phyloP scores from a whole-genome alignment of 2,888 invertebrate genomes.

The Leptinotarsa haldemani region DNA sequence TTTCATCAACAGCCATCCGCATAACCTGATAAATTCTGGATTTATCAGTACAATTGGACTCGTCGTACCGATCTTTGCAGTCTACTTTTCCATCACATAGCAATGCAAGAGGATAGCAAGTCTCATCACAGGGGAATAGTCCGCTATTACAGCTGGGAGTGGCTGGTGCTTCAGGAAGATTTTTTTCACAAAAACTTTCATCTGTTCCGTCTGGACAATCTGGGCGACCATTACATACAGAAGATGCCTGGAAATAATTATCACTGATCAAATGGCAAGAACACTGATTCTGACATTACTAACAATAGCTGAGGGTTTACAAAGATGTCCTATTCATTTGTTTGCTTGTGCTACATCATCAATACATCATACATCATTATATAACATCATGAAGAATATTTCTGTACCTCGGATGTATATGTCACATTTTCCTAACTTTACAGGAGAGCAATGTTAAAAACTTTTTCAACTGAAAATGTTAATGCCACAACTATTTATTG shows the following conservation, averaged over 20 bases:
- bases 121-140: conserved; percentile 72
- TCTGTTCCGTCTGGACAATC: conserved; percentile 73
- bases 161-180: conserved; percentile 61
- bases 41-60: conserved; percentile 71
- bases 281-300: too few relatives aligned
- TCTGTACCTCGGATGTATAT: too few relatives aligned
- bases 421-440: too few relatives aligned
- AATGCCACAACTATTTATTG: too few relatives aligned
- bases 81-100: conserved; percentile 78
- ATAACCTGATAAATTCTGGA: conserved; percentile 67
- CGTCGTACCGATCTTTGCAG: conserved; percentile 82
- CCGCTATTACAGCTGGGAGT: conserved; percentile 67
- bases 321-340: too few relatives aligned
- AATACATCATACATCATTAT: too few relatives aligned
- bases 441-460: too few relatives aligned
- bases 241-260: conserved; percentile 47
- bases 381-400: too few relatives aligned
- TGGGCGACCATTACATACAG: conserved; percentile 67
- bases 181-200: conserved; percentile 63
- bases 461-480: too few relatives aligned
- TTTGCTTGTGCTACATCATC: too few relatives aligned
- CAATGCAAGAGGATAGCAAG: conserved; percentile 72
- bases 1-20: conserved; percentile 74
- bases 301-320: too few relatives aligned
- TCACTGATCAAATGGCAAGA: too few relatives aligned